These are phyloP conservation scores for Pangasianodon gigas DNA, from an alignment of 2,113 vertebrate species.

Conservation along the genomic window DNA sequence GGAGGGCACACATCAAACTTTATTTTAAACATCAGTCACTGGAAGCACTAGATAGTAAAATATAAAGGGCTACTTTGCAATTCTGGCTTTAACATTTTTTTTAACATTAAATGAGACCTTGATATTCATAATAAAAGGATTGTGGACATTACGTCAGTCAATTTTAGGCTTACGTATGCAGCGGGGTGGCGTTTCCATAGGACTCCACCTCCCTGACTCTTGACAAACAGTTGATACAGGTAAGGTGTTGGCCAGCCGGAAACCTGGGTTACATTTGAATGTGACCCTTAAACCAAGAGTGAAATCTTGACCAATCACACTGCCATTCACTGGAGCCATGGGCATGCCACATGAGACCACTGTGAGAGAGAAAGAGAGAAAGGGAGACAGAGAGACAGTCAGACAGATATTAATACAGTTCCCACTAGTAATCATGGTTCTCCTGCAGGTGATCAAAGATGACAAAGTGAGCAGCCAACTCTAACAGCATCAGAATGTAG, in stretches of 20 bases:
- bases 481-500: conserved; percentile 15
- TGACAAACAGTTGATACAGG: conserved; percentile 80
- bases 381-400: background rate
- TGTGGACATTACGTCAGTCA: background rate
- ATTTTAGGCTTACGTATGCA: conserved; percentile 83
- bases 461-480: conserved; percentile 5
- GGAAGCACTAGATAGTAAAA: background rate
- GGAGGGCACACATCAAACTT: conserved; percentile 10
- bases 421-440: background rate
- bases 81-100: background rate
- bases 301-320: conserved; percentile 90
- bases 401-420: background rate
- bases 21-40: background rate
- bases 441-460: background rate
- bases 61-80: background rate
- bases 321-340: conserved; percentile 83
- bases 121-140: background rate
- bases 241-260: conserved; percentile 76
- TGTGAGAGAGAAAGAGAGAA: conserved; percentile 56
- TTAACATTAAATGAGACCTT: background rate
- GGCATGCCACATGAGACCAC: conserved; percentile 94
- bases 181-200: conserved; percentile 80
- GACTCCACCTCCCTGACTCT: conserved; percentile 88
- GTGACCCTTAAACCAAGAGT: conserved; percentile 86
- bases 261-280: conserved; percentile 89